Evolutionary conservation across 2,888 invertebrate genomes (phyloP).

Genomic region (Harpalus rubripes): DNA sequence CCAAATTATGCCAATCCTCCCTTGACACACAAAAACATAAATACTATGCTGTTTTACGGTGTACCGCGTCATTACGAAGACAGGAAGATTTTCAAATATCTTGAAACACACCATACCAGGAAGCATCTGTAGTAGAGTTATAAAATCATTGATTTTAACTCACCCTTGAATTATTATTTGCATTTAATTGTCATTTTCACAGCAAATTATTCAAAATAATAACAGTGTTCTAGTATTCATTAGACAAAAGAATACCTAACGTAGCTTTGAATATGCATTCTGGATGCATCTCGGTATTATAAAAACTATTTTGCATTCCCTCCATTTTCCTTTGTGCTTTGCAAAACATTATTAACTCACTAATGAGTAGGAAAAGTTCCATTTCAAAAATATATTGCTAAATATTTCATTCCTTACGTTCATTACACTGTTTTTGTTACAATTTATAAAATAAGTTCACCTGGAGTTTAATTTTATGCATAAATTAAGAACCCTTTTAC

Average conservation of each 20-base stretch:
- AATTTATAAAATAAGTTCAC: conserved; percentile 19
- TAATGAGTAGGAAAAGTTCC: background rate
- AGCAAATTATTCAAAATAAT: no score
- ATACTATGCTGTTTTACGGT: no score
- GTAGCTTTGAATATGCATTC: background rate
- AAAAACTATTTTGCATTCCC: background rate
- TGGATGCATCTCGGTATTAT: background rate
- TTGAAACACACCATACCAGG: no score
- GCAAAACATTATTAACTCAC: background rate
- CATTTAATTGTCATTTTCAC: no score
- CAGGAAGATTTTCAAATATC: no score
- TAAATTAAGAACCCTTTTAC: conserved; percentile 12
- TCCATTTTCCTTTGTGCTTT: background rate
- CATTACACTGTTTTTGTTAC: background rate
- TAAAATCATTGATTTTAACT: no score
- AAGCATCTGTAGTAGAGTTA: no score
- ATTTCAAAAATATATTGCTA: conserved; percentile 12
- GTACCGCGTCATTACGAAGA: no score
- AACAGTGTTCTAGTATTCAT: background rate
- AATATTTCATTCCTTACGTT: conserved; percentile 15
- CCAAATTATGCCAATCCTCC: no score
- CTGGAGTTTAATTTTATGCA: background rate
- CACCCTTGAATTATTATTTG: no score
- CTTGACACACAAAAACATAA: no score
- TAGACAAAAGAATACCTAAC: background rate